These are phyloP conservation scores for Copidosoma aretas DNA, from an alignment of 2,888 invertebrate genomes.

Conservation along the genomic window DNA sequence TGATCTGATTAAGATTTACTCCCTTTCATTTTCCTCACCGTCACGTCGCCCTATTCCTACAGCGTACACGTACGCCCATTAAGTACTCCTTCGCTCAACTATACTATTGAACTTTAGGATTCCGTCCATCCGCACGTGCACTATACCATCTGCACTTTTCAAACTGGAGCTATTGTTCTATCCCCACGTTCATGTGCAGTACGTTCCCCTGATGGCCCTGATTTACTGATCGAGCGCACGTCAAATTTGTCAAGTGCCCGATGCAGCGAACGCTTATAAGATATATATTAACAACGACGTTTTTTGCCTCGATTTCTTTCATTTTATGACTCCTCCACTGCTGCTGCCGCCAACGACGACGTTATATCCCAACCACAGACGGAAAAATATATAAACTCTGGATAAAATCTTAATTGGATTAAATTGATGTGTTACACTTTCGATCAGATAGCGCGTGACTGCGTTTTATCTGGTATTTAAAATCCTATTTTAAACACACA, in stretches of 20 bases:
- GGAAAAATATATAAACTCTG: slow-evolving; percentile 14
- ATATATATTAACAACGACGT: too few species aligned
- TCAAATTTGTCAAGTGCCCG: too few species aligned
- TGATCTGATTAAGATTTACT: slow-evolving; percentile 36
- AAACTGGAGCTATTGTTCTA: slow-evolving; percentile 9
- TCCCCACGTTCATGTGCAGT: too few species aligned
- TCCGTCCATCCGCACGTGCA: slow-evolving; percentile 4
- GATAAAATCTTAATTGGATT: slow-evolving; percentile 40
- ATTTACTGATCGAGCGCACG: too few species aligned
- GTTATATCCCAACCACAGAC: slow-evolving; percentile 20
- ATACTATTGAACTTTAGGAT: slow-evolving; percentile 18
- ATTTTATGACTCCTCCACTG: slow-evolving; percentile 8
- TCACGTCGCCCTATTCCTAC: too few species aligned
- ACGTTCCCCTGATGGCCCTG: too few species aligned
- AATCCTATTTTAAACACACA: slow-evolving; percentile 32
- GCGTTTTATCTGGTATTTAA: slow-evolving; percentile 34
- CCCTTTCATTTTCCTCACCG: slow-evolving; percentile 9
- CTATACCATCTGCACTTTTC: background rate
- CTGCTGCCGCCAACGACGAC: background rate
- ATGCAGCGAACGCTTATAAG: too few species aligned
- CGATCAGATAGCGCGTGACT: slow-evolving; percentile 28
- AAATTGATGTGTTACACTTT: slow-evolving; percentile 39
- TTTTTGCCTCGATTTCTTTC: slow-evolving; percentile 12
- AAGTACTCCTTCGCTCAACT: too few species aligned
- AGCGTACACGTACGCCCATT: slow-evolving; percentile 4